These are phyloP conservation scores for Squalus acanthias DNA, from an alignment of 2,797 vertebrate genomes.

Conservation along the genomic window DNA sequence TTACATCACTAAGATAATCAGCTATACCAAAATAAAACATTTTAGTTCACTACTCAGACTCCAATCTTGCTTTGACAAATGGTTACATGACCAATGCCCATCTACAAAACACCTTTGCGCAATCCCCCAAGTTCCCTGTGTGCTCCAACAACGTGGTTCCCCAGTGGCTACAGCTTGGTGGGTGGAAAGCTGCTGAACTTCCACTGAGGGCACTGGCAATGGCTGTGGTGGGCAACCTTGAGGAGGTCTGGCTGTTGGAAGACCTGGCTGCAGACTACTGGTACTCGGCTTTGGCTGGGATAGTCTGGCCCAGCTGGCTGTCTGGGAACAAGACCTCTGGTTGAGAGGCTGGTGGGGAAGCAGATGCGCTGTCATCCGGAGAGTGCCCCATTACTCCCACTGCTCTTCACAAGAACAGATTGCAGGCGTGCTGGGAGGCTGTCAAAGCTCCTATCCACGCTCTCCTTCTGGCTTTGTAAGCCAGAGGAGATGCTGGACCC, in stretches of 20 bases:
- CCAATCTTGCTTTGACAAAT: too few species aligned
- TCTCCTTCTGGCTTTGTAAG: too few species aligned
- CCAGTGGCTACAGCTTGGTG: not conserved
- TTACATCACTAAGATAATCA: too few species aligned
- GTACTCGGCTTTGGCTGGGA: not conserved
- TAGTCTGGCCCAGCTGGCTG: not conserved
- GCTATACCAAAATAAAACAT: too few species aligned
- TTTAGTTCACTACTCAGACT: too few species aligned
- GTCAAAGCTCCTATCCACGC: not conserved
- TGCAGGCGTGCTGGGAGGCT: not conserved
- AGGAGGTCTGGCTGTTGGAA: not conserved
- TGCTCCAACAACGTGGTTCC: not conserved
- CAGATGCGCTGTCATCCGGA: not conserved
- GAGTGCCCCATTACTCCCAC: too few species aligned
- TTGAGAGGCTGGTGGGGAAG: not conserved
- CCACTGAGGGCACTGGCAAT: not conserved
- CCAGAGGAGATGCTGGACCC: not conserved
- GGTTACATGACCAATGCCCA: too few species aligned
- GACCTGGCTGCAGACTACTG: not conserved
- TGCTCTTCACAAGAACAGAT: too few species aligned
- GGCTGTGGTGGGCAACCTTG: not conserved
- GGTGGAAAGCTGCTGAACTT: not conserved
- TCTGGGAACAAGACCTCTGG: too few species aligned
- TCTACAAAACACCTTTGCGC: too few species aligned
- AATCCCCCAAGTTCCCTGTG: too few species aligned